Evolutionary conservation across 1,140 invertebrate genomes (phyloP), one percentile per base, ranked within the genome.

Genomic region (Dolichoris vasculosae): DNA sequence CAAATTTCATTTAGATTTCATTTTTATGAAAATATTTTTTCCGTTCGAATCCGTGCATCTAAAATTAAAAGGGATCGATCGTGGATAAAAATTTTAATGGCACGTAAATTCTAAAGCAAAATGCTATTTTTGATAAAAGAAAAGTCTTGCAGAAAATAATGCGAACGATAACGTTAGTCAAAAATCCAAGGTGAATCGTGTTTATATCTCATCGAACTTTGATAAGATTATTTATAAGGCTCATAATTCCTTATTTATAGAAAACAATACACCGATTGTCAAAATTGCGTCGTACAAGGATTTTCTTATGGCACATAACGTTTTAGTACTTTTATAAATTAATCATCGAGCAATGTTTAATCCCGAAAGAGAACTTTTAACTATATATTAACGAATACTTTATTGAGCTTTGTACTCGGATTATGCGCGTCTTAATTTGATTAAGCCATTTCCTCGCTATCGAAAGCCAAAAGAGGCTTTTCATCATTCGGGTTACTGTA

Each of bases 161-260:
- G 26, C 13, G 63, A 35, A 71, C 40, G 79, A 82, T 82, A 82
- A 82, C 8, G 26, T 13, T 64, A 46, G 26, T 43, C 43, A 32
- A 82, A 82, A 71, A 38, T 69, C 30, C 26, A 48, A 23, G 32
- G 64, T 48, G 0, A 23, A 67, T 38, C 17, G 40, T 81, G 17
- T 38, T 82, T 82, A 71, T 46, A 46, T 40, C 43, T 46, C 30
- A 38, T 81, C 63, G 32, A 26, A 40, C 11, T 4, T 11, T 15
- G 63, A 81, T 69, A 81, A 81, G 63, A 81, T 82, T 82, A 82
- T 51, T 69, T 81, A 82, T 20, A 71, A 38, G 13, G 11, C 20
- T 55, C 0, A 20, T 0, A 51, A 71, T 23, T 46, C 15, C 71
- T 46, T 46, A 35, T 77, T 77, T 55, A 77, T 32, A 35, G 32